Conservation (phyloP, 2,797 vertebrate species). For the Xyrichtys novacula region DNA sequence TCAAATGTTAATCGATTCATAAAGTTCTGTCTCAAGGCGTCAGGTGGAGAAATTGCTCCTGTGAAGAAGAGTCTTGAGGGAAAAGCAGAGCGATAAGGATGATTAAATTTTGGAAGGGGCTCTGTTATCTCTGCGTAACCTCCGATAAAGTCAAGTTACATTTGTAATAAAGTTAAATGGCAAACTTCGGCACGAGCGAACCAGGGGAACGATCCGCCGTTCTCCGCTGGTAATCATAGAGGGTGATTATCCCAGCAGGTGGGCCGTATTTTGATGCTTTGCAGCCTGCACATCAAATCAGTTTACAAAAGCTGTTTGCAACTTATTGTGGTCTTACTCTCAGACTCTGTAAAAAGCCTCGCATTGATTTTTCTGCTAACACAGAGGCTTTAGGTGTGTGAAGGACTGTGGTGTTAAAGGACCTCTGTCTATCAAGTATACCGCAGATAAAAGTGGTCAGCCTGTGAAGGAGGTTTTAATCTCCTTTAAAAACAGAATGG, state of each 20-base stretch:
- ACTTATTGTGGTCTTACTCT: not conserved
- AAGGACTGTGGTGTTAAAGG: not conserved
- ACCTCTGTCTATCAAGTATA: not conserved
- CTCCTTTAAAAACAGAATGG: not conserved
- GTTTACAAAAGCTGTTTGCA: not conserved
- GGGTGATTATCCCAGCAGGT: not conserved
- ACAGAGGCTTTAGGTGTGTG: not conserved
- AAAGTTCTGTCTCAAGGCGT: not conserved
- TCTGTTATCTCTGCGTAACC: not conserved
- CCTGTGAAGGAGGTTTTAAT: not conserved
- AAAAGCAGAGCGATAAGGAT: not conserved
- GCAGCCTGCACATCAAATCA: not conserved
- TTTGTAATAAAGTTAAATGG: not conserved
- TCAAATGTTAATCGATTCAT: constrained; percentile 3
- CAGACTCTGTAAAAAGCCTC: not conserved
- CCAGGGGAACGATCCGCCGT: not conserved
- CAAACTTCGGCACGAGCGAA: not conserved
- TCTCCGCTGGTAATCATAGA: not conserved
- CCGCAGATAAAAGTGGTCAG: not conserved
- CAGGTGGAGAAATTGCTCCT: not conserved
- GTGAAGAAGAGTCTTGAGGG: not conserved
- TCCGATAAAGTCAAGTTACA: not conserved
- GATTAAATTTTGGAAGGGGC: not conserved
- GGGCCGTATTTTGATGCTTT: not conserved
- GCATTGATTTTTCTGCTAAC: not conserved